These are phyloP conservation scores for Syndactyla subalaris DNA, from an alignment of 2,797 vertebrate genomes.

Conservation along the genomic window DNA sequence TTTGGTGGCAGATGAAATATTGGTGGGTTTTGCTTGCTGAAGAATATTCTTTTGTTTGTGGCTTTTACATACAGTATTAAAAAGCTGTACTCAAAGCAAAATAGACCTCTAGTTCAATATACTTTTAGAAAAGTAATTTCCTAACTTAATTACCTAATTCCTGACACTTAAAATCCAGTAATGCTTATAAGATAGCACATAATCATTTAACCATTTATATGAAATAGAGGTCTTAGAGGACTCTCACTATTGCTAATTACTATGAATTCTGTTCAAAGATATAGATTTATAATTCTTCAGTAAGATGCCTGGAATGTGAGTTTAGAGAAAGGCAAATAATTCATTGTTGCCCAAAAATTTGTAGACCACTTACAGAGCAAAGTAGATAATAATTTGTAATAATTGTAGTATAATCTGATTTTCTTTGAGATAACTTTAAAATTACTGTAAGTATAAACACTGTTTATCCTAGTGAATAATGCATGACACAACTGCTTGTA, in stretches of 20 bases:
- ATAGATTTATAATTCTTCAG: background rate
- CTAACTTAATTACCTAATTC: background rate
- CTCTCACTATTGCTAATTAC: background rate
- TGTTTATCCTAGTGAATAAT: background rate
- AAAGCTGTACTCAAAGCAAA: background rate
- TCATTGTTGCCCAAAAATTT: background rate
- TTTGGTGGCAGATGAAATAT: background rate
- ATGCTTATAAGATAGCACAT: background rate
- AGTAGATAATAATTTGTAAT: background rate
- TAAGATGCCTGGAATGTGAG: background rate
- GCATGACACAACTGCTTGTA: background rate
- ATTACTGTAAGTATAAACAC: background rate
- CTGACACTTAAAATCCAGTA: background rate
- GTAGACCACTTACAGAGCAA: background rate
- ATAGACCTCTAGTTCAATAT: background rate
- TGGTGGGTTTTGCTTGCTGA: background rate
- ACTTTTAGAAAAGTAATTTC: background rate
- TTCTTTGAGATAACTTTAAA: background rate
- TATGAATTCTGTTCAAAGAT: background rate
- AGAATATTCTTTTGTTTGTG: background rate
- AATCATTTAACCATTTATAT: background rate
- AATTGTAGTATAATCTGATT: background rate
- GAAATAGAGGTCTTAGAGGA: background rate
- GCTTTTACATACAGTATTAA: background rate
- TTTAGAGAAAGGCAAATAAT: background rate